phyloP scores from a whole-genome alignment of 2,888 invertebrate genomes.

The Meganola albula region DNA sequence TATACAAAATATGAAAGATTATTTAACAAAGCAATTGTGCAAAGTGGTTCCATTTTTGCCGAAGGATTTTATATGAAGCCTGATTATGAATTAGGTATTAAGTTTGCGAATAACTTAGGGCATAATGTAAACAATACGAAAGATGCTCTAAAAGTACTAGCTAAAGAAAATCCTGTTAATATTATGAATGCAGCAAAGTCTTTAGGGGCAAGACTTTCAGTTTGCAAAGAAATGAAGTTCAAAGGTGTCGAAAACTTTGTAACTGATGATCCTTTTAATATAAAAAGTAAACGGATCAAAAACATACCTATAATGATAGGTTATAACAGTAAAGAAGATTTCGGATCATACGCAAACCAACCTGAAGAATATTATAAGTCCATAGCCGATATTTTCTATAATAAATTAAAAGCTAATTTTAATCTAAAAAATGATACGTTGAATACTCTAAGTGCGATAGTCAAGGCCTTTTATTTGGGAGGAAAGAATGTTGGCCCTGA shows the following conservation, averaged over 20 bases:
- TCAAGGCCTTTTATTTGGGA: constrained; percentile 33
- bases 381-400: constrained; percentile 14
- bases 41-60: constrained; percentile 42
- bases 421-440: constrained; percentile 16
- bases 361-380: constrained; percentile 21
- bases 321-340: constrained; percentile 41
- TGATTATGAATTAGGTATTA: constrained; percentile 34
- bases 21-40: constrained; percentile 44
- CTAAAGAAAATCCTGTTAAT: constrained; percentile 30
- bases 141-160: constrained; percentile 38
- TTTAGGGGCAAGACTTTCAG: constrained; percentile 26
- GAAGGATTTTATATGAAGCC: constrained; percentile 32
- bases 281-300: constrained; percentile 25
- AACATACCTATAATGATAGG: constrained; percentile 37
- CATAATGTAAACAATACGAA: constrained; percentile 21
- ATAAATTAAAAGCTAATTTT: constrained; percentile 9
- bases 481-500: constrained; percentile 29
- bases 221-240: constrained; percentile 38
- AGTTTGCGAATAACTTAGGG: constrained; percentile 40
- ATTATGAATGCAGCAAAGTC: constrained; percentile 34
- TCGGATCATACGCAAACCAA: constrained; percentile 26
- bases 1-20: constrained; percentile 36
- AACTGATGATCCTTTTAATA: constrained; percentile 25
- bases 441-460: constrained; percentile 20
- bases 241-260: constrained; percentile 32